Conservation (phyloP, 2,797 vertebrate species). For the Labroides dimidiatus region DNA sequence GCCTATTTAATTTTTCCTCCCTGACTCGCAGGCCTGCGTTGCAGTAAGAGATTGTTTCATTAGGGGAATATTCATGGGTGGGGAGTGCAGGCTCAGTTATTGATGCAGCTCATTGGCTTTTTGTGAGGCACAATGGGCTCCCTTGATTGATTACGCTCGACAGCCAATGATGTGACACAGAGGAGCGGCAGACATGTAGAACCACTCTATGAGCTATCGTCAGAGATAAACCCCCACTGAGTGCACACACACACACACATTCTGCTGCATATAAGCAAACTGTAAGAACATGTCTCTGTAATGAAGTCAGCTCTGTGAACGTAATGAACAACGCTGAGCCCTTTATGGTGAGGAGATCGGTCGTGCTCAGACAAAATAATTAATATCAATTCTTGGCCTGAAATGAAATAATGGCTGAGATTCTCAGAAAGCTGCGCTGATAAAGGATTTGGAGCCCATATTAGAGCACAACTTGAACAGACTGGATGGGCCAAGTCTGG, state of each 20-base stretch:
- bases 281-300: constrained; percentile 50
- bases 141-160: constrained; percentile 73
- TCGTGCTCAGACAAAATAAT: constrained; percentile 62
- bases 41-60: constrained; percentile 71
- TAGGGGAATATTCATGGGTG: constrained; percentile 71
- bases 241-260: constrained; percentile 5
- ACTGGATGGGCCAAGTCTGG: constrained; percentile 17
- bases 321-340: constrained; percentile 70
- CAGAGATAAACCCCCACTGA: constrained; percentile 50
- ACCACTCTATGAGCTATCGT: constrained; percentile 52
- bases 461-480: constrained; percentile 30
- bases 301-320: constrained; percentile 67
- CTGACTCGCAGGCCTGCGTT: constrained; percentile 40
- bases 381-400: constrained; percentile 68
- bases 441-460: constrained; percentile 38
- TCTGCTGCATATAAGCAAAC: constrained; percentile 21
- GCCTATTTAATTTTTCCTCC: constrained; percentile 9
- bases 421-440: constrained; percentile 40
- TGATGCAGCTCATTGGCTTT: constrained; percentile 75
- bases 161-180: constrained; percentile 70
- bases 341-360: constrained; percentile 53
- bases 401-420: constrained; percentile 59
- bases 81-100: constrained; percentile 67
- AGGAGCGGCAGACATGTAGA: constrained; percentile 69
- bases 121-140: constrained; percentile 72